phyloP scores from a whole-genome alignment of 2,888 invertebrate species.

The Empis stercorea region DNA sequence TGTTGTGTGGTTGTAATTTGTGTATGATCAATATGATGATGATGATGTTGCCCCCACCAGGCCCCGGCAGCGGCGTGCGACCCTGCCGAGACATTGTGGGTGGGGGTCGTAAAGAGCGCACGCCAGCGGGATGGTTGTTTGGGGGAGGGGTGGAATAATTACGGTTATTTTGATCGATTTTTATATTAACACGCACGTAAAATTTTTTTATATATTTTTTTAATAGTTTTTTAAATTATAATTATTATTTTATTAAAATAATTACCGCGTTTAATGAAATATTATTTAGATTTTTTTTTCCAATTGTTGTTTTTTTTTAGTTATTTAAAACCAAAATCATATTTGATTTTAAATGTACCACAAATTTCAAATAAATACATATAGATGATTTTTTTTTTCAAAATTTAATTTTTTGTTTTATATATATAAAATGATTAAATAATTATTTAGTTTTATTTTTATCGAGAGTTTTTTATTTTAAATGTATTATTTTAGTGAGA shows the following conservation, averaged over 20 bases:
- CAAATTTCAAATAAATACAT: slow-evolving; percentile 1
- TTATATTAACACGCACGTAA: slow-evolving; percentile 17
- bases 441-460: no score
- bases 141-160: slow-evolving; percentile 39
- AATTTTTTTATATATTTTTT: slow-evolving; percentile 3
- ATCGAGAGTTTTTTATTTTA: no score
- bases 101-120: slow-evolving; percentile 40
- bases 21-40: slow-evolving; percentile 32
- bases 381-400: not conserved
- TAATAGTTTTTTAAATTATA: slow-evolving; percentile 2
- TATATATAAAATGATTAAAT: no score
- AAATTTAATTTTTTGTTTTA: no score
- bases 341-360: slow-evolving; percentile 12
- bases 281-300: slow-evolving; percentile 1
- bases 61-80: slow-evolving; percentile 41
- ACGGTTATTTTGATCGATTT: slow-evolving; percentile 37
- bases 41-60: slow-evolving; percentile 39
- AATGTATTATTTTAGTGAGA: no score
- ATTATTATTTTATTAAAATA: not conserved
- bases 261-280: no score
- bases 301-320: slow-evolving; percentile 13
- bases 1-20: slow-evolving; percentile 36
- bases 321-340: slow-evolving; percentile 3
- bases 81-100: slow-evolving; percentile 41
- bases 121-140: slow-evolving; percentile 40